Percentiles rank a stretch among this genome's conserved stretches.
These are phyloP conservation scores for Sitobion miscanthi DNA, from an alignment of 1,140 invertebrate genomes.

Conservation along the genomic window DNA sequence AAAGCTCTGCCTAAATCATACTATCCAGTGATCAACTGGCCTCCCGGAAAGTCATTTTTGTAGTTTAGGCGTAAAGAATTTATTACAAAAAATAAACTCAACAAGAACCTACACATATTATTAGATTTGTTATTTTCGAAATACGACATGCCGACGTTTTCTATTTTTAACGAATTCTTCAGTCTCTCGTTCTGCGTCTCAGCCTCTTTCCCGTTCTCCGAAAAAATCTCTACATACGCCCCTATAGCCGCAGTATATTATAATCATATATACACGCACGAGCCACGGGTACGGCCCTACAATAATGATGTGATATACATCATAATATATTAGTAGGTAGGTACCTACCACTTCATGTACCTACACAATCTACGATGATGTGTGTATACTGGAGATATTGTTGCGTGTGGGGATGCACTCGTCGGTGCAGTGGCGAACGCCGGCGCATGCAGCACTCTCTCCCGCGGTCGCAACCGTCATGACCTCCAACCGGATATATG, in stretches of 20 bases:
- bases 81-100: neutral
- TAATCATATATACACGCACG: neutral
- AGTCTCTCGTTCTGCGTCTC: neutral
- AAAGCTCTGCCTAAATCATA: neutral
- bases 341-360: neutral
- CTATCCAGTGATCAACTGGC: neutral
- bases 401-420: neutral
- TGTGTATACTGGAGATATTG: neutral
- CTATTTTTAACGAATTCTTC: neutral
- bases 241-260: neutral
- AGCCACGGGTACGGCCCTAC: neutral
- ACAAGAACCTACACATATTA: neutral
- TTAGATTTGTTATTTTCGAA: conserved; percentile 2
- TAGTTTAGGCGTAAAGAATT: neutral
- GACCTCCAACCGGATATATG: conserved; percentile 37
- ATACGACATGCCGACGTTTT: neutral
- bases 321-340: neutral
- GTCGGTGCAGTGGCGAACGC: neutral
- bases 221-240: neutral
- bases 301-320: neutral
- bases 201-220: neutral
- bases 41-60: neutral
- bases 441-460: neutral
- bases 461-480: neutral
- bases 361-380: neutral